A percentile compares a stretch with the other conserved stretches of the same genome.
These are phyloP conservation scores for Chrysaora quinquecirrha DNA, from an alignment of 30 jellyfish, hydroid and myxozoan genomes.

Conservation along the genomic window DNA sequence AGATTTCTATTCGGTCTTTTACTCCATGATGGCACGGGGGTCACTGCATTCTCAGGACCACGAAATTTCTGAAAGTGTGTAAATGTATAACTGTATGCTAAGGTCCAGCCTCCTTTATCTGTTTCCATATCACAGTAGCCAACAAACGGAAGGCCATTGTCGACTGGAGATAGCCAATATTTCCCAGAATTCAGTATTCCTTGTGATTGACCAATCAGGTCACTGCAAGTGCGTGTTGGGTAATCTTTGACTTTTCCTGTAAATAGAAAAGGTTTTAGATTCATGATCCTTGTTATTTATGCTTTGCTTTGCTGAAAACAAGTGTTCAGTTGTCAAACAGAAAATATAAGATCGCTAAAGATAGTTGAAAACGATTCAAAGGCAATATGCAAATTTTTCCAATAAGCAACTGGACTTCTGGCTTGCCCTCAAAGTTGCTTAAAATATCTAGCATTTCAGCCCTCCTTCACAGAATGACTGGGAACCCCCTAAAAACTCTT, in stretches of 20 bases:
- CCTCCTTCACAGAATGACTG: no score
- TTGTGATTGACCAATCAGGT: constrained; percentile 46
- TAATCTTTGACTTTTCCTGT: constrained; percentile 80
- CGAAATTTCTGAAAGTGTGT: constrained; percentile 68
- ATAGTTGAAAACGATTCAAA: no score
- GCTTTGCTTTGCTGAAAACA: no score
- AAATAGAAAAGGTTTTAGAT: no score
- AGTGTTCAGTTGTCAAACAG: no score
- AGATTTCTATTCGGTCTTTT: constrained; percentile 13
- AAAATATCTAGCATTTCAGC: no score
- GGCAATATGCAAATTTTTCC: no score
- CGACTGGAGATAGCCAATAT: constrained; percentile 85
- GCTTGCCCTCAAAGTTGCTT: no score
- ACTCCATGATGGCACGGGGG: constrained; percentile 89
- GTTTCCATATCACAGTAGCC: constrained; percentile 95
- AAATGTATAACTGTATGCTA: constrained; percentile 78
- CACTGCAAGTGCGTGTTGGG: constrained; percentile 85
- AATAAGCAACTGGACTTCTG: no score
- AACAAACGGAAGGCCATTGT: constrained; percentile 75
- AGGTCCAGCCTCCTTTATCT: constrained; percentile 91
- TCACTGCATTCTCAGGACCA: constrained; percentile 63
- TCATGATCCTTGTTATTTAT: no score
- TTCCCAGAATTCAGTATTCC: constrained; percentile 86
- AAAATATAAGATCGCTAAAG: no score
- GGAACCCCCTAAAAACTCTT: no score